These are phyloP conservation scores for Ophioninae sp. DNA, from an alignment of 2,888 invertebrate genomes.

Conservation along the genomic window DNA sequence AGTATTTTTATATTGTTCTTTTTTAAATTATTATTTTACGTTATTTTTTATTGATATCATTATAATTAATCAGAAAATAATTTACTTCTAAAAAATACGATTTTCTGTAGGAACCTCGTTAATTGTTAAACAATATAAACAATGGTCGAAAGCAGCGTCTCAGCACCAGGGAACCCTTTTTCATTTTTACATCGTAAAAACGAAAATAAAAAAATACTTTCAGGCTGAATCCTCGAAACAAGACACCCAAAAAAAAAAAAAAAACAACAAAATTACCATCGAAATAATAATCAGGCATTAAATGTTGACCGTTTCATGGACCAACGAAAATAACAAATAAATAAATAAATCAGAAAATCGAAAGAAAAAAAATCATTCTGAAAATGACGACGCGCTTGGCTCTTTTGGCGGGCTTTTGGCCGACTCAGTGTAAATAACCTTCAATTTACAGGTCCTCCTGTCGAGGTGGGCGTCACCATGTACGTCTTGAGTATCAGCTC, in stretches of 20 bases:
- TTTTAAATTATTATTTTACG: too few relatives aligned
- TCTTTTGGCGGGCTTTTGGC: slow-evolving; percentile 69
- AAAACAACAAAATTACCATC: slow-evolving; percentile 39
- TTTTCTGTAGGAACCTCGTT: slow-evolving; percentile 49
- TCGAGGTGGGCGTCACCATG: slow-evolving; percentile 91
- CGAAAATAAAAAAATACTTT: slow-evolving; percentile 36
- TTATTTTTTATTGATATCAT: too few relatives aligned
- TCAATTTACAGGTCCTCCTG: slow-evolving; percentile 87
- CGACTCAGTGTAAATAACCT: slow-evolving; percentile 80
- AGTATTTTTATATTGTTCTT: too few relatives aligned
- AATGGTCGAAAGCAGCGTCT: slow-evolving; percentile 57
- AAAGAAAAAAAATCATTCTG: slow-evolving; percentile 29
- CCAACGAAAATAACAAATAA: slow-evolving; percentile 44
- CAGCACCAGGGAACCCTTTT: slow-evolving; percentile 53
- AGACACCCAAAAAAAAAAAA: slow-evolving; percentile 4
- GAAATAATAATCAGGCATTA: neutral
- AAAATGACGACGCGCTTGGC: slow-evolving; percentile 63
- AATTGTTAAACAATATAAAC: slow-evolving; percentile 22
- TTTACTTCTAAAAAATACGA: slow-evolving; percentile 49
- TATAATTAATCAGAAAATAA: slow-evolving; percentile 3
- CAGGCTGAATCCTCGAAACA: slow-evolving; percentile 3
- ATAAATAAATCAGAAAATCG: slow-evolving; percentile 31
- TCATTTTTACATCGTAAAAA: slow-evolving; percentile 57
- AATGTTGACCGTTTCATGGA: neutral
- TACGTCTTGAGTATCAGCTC: slow-evolving; percentile 92